A percentile compares a stretch with the other conserved stretches of the same genome.
Conservation (phyloP, 2,888 invertebrate species). For the Lithophane semibrunnea region DNA sequence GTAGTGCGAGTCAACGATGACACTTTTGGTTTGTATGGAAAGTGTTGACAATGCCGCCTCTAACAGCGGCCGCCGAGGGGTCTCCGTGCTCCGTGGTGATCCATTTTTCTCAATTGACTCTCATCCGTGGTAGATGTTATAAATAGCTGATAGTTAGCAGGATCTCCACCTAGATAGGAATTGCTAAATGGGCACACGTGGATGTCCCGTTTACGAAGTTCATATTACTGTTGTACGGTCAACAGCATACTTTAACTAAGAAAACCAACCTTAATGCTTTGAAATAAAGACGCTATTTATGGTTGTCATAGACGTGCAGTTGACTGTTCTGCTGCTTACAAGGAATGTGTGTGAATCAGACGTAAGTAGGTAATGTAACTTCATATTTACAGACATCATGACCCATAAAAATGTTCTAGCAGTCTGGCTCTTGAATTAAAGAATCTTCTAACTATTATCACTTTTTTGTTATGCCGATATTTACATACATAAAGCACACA, state of each 20-base stretch:
- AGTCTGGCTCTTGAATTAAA: background rate
- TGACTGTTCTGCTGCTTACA: too few species aligned
- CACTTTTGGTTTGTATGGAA: background rate
- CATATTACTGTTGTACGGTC: constrained; percentile 10
- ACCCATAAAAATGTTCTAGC: background rate
- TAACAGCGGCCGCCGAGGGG: background rate
- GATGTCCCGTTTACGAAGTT: constrained; percentile 43
- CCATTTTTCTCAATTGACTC: constrained; percentile 57
- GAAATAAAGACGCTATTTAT: background rate
- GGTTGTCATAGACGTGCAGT: background rate
- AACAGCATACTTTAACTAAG: background rate
- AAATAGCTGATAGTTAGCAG: constrained; percentile 42
- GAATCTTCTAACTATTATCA: background rate
- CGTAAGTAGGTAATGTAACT: constrained; percentile 1
- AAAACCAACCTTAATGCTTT: background rate
- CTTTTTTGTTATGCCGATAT: background rate
- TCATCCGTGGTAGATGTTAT: constrained; percentile 41
- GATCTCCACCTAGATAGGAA: constrained; percentile 34
- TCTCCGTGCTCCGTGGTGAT: constrained; percentile 10
- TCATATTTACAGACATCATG: constrained; percentile 13
- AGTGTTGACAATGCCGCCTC: background rate
- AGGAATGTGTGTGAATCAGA: constrained; percentile 9
- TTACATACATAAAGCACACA: background rate
- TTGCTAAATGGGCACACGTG: constrained; percentile 34
- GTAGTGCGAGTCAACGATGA: background rate